Percentiles rank a stretch among this genome's conserved stretches.
Conservation (phyloP, 2,888 invertebrate genomes). For the Pterostichus niger region DNA sequence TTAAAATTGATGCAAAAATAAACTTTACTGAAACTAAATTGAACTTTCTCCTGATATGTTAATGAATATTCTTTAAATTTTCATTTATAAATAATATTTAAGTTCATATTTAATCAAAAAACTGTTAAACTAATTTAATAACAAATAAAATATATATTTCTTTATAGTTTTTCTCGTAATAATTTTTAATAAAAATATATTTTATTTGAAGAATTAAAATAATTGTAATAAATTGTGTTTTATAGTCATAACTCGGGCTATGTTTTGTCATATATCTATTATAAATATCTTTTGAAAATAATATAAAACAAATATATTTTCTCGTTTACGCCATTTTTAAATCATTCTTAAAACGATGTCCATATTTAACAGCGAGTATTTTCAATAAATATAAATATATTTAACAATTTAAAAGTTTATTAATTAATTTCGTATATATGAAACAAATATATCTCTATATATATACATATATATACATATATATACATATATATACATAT, state of each 20-base stretch:
- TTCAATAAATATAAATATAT: not conserved
- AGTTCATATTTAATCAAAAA: no score
- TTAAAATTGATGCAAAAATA: constrained; percentile 1
- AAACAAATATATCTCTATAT: constrained; percentile 26
- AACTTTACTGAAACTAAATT: constrained; percentile 1
- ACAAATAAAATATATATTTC: no score
- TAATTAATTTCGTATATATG: constrained; percentile 1
- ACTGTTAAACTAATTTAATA: no score
- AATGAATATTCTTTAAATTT: constrained; percentile 38
- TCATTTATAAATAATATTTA: not conserved
- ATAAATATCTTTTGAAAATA: no score
- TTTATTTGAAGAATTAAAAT: no score
- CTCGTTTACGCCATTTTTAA: not conserved
- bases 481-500: constrained; percentile 27
- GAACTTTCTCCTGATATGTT: constrained; percentile 35
- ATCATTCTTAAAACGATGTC: constrained; percentile 2
- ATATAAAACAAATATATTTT: not conserved
- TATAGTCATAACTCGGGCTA: no score
- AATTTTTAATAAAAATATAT: no score
- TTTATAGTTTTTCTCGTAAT: no score
- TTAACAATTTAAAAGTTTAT: constrained; percentile 8
- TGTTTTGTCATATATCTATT: no score
- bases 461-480: constrained; percentile 3
- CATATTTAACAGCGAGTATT: constrained; percentile 30
- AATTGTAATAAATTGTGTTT: no score